Evolutionary conservation across 2,888 invertebrate species (phyloP).

Genomic region (Leucania comma): DNA sequence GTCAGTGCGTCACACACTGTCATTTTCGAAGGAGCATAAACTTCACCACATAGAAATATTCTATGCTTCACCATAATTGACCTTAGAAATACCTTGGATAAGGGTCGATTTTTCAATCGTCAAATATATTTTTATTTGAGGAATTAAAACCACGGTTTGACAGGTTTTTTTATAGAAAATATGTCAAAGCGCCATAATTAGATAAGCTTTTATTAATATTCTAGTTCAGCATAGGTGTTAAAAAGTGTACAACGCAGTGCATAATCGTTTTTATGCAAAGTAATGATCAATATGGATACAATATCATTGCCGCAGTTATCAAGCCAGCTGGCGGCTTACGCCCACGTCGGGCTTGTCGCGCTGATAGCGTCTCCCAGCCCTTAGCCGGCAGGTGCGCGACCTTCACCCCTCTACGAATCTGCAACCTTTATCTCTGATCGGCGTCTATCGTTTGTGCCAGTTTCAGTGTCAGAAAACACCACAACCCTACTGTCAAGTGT

Average conservation of each 20-base stretch:
- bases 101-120: too few relatives aligned
- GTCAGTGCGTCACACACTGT: neutral
- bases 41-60: too few relatives aligned
- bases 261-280: neutral
- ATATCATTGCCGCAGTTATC: slow-evolving; percentile 11
- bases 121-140: too few relatives aligned
- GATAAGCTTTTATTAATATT: neutral
- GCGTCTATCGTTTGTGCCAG: too few relatives aligned
- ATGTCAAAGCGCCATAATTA: too few relatives aligned
- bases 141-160: too few relatives aligned
- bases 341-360: neutral
- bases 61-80: too few relatives aligned
- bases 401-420: neutral
- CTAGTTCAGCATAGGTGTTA: neutral
- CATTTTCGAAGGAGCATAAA: neutral
- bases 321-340: neutral
- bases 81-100: too few relatives aligned
- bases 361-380: neutral
- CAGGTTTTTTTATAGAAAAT: too few relatives aligned
- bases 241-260: neutral
- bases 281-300: neutral
- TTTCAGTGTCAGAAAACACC: too few relatives aligned
- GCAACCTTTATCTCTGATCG: too few relatives aligned
- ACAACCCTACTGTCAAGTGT: neutral
- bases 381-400: neutral